phyloP scores from a whole-genome alignment of 2,113 vertebrate genomes.

The Cinclus cinclus region DNA sequence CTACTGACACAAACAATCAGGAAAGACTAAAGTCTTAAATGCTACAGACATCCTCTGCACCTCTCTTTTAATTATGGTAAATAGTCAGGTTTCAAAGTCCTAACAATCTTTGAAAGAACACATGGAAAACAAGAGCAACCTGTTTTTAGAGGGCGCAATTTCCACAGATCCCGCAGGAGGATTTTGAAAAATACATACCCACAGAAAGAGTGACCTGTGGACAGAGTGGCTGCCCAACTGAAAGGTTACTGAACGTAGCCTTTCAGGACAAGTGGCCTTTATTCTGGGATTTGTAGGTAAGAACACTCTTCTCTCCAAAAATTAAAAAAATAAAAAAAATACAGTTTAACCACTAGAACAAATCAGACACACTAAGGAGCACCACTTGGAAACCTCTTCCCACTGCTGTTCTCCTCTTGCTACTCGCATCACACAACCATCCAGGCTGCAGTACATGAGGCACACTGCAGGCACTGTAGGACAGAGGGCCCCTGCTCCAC shows the following conservation, averaged over 20 bases:
- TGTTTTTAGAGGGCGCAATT: neutral
- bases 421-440: neutral
- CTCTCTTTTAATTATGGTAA: neutral
- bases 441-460: accelerated
- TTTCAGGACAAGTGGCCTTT: neutral
- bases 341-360: neutral
- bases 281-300: neutral
- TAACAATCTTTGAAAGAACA: neutral
- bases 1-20: neutral
- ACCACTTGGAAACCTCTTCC: neutral
- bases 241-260: accelerated
- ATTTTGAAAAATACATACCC: neutral
- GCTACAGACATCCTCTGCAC: neutral
- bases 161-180: neutral
- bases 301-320: neutral
- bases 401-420: neutral
- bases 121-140: neutral
- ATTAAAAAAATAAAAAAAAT: neutral
- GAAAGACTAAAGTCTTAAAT: neutral
- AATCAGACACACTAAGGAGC: neutral
- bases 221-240: neutral
- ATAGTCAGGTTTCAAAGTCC: neutral
- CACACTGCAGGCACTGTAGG: neutral
- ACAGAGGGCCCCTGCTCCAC: neutral
- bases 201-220: neutral